phyloP scores from a whole-genome alignment of 2,888 invertebrate species.

The Oligia latruncula region DNA sequence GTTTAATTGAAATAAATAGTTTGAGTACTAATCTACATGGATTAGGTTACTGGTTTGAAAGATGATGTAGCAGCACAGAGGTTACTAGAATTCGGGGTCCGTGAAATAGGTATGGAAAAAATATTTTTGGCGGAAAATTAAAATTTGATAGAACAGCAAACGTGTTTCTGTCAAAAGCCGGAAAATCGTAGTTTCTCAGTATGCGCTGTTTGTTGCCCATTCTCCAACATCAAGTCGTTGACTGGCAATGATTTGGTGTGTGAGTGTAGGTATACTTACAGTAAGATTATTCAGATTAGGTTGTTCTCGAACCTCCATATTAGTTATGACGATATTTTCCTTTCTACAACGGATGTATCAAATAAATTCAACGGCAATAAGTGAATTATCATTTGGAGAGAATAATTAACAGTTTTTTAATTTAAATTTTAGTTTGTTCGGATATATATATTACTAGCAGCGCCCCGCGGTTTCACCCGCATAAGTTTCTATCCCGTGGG shows the following conservation, averaged over 20 bases:
- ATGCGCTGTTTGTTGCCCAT: background rate
- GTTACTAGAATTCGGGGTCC: too few species aligned
- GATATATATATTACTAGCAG: background rate
- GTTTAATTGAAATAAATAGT: background rate
- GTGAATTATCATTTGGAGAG: background rate
- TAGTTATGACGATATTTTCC: conserved; percentile 20
- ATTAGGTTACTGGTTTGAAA: background rate
- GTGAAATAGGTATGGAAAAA: background rate
- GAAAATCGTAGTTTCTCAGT: background rate
- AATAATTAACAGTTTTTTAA: background rate
- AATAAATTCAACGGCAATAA: background rate
- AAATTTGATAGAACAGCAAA: background rate
- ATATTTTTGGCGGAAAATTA: background rate
- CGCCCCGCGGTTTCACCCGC: too few species aligned
- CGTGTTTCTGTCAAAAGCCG: background rate
- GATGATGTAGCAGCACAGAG: background rate
- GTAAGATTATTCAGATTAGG: conserved; percentile 7
- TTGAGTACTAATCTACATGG: background rate
- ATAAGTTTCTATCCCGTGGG: too few species aligned
- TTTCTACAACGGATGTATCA: conserved; percentile 3
- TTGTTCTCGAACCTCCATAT: conserved; percentile 27
- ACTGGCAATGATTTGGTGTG: background rate
- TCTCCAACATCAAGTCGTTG: background rate
- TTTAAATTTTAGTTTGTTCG: background rate
- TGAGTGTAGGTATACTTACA: conserved; percentile 23